Conservation (phyloP, 2,888 invertebrate species). For the Bellardia bayeri region DNA sequence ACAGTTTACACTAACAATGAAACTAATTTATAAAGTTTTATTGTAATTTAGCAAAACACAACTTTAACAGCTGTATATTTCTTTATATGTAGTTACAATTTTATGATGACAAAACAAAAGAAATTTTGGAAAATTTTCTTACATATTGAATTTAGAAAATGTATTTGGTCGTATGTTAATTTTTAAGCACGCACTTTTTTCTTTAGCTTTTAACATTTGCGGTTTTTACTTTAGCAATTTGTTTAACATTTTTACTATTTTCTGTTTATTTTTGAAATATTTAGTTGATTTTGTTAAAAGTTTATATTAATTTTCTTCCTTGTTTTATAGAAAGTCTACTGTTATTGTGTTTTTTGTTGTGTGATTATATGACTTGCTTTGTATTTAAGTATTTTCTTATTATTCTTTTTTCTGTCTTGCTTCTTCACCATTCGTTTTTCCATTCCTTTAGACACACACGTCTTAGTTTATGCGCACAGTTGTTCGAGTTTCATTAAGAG, state of each 20-base stretch:
- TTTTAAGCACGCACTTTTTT: not conserved
- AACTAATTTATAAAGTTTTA: not conserved
- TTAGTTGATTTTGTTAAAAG: slow-evolving; percentile 8
- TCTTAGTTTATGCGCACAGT: slow-evolving; percentile 55
- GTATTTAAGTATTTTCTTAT: slow-evolving; percentile 11
- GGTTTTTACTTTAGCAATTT: not conserved
- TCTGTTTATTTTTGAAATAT: slow-evolving; percentile 1
- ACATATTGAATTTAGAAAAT: slow-evolving; percentile 22
- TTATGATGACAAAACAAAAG: slow-evolving; percentile 2
- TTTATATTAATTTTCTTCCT: slow-evolving; percentile 15
- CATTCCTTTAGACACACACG: slow-evolving; percentile 37
- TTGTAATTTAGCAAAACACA: not conserved
- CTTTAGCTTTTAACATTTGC: not conserved
- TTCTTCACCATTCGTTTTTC: slow-evolving; percentile 28
- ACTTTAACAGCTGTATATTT: slow-evolving; percentile 28
- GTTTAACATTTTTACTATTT: not conserved
- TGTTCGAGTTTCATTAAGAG: slow-evolving; percentile 44
- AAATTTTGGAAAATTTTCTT: slow-evolving; percentile 23
- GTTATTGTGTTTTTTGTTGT: slow-evolving; percentile 23
- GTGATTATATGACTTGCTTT: slow-evolving; percentile 56
- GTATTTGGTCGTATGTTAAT: not conserved
- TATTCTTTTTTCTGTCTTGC: not conserved
- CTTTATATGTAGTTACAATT: not conserved
- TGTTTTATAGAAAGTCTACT: slow-evolving; percentile 32
- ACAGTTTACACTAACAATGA: not conserved